Percentiles rank a stretch among this genome's conserved stretches.
These are phyloP conservation scores for Hirtodrosophila trivittata DNA, from an alignment of 2,888 invertebrate genomes.

Conservation along the genomic window DNA sequence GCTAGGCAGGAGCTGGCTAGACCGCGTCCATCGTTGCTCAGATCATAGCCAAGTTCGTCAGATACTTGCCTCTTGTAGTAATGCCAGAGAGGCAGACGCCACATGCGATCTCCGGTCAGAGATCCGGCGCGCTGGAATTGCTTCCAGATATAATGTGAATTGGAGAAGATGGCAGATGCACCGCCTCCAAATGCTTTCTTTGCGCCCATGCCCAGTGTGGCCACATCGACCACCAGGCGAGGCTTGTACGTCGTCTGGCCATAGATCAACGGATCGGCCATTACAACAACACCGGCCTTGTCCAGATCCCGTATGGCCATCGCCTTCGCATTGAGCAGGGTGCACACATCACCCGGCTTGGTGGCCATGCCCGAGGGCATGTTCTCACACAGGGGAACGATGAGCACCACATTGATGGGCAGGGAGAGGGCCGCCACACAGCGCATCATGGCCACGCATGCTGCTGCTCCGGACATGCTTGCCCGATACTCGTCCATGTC, in stretches of 20 bases:
- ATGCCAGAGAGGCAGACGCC: conserved; percentile 87
- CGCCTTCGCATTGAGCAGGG: conserved; percentile 85
- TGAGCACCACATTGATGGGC: conserved; percentile 85
- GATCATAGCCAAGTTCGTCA: conserved; percentile 85
- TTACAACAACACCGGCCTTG: conserved; percentile 90
- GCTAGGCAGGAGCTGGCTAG: conserved; percentile 87
- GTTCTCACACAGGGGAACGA: conserved; percentile 84
- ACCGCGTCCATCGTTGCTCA: conserved; percentile 86
- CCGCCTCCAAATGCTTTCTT: conserved; percentile 85
- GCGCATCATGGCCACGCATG: conserved; percentile 85
- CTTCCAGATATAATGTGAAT: conserved; percentile 85
- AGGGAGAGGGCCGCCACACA: conserved; percentile 85
- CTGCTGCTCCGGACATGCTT: conserved; percentile 87
- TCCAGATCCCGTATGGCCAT: conserved; percentile 85
- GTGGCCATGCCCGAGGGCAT: conserved; percentile 86
- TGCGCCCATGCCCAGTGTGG: conserved; percentile 85
- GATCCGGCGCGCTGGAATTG: conserved; percentile 85
- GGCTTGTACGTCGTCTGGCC: conserved; percentile 87
- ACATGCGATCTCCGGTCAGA: conserved; percentile 86
- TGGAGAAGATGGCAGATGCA: conserved; percentile 86
- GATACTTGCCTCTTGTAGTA: conserved; percentile 80
- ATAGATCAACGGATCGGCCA: conserved; percentile 92
- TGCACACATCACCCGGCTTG: conserved; percentile 84
- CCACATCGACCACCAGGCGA: conserved; percentile 86
- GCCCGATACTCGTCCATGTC: conserved; percentile 83